These are phyloP conservation scores for Porites rus DNA, from an alignment of 92 coral and sea anemone species.

Conservation along the genomic window DNA sequence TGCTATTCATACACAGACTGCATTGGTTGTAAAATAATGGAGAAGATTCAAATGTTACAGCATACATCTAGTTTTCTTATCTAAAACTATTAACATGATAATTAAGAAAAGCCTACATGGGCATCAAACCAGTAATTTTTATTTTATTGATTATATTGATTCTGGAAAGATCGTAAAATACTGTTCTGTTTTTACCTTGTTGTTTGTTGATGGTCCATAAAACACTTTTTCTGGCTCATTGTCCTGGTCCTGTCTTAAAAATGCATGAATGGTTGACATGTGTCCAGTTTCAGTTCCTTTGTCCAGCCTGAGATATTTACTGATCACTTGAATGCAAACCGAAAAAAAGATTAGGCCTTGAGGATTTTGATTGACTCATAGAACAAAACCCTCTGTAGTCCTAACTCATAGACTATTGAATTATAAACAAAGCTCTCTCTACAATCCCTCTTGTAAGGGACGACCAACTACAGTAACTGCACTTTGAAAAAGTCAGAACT, in stretches of 20 bases:
- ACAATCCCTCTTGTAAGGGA: constrained; percentile 14
- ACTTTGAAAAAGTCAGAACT: not conserved
- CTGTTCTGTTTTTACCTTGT: too few relatives aligned
- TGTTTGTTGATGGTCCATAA: too few relatives aligned
- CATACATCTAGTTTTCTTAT: too few relatives aligned
- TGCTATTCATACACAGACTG: too few relatives aligned
- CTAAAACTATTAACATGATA: too few relatives aligned
- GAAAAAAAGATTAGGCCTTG: not conserved
- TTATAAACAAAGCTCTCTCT: constrained; percentile 14
- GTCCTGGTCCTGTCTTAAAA: constrained; percentile 49
- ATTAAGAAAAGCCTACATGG: too few relatives aligned
- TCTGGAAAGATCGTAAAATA: too few relatives aligned
- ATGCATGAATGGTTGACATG: constrained; percentile 75
- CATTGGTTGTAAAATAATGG: too few relatives aligned
- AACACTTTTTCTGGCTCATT: too few relatives aligned
- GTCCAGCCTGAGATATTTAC: constrained; percentile 69
- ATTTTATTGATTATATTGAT: too few relatives aligned
- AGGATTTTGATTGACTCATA: constrained; percentile 15
- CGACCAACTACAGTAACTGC: constrained; percentile 15
- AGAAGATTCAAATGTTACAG: too few relatives aligned
- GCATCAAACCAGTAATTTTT: too few relatives aligned
- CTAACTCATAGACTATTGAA: constrained; percentile 9
- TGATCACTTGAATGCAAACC: constrained; percentile 50
- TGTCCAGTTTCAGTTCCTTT: constrained; percentile 78
- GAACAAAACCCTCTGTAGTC: constrained; percentile 16